Conservation (phyloP, 2,888 invertebrate species). For the Sesia bembeciformis region DNA sequence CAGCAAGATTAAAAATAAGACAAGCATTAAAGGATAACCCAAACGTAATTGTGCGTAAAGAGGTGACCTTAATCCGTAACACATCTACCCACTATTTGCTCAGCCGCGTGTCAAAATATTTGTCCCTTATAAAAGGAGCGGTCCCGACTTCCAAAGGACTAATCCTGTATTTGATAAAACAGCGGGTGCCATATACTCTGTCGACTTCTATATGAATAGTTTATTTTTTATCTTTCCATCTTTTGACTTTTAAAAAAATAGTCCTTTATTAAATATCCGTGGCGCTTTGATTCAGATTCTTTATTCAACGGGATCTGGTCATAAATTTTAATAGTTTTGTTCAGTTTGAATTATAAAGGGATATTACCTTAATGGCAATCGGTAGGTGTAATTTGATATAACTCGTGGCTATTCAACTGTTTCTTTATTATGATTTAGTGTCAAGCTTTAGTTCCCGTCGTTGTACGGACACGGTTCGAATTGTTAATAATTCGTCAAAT, state of each 20-base stretch:
- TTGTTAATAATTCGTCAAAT: constrained; percentile 12
- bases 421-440: constrained; percentile 48
- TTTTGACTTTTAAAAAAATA: constrained; percentile 44
- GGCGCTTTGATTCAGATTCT: constrained; percentile 67
- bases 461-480: constrained; percentile 11
- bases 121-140: constrained; percentile 46
- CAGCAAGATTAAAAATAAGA: no score
- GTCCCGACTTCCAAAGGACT: constrained; percentile 46
- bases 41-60: no score
- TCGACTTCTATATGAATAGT: constrained; percentile 46
- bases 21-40: no score
- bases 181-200: constrained; percentile 58
- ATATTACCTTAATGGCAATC: constrained; percentile 70
- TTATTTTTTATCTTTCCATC: constrained; percentile 60
- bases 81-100: constrained; percentile 41
- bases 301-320: constrained; percentile 65
- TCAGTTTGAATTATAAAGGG: constrained; percentile 68
- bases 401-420: constrained; percentile 43
- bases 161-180: constrained; percentile 69
- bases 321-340: constrained; percentile 68
- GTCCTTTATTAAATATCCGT: constrained; percentile 53
- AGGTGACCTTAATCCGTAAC: constrained; percentile 37
- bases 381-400: constrained; percentile 70
- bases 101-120: constrained; percentile 63
- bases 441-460: constrained; percentile 26